These are phyloP conservation scores for Papilio protenor DNA, from an alignment of 2,888 invertebrate genomes.

Conservation along the genomic window DNA sequence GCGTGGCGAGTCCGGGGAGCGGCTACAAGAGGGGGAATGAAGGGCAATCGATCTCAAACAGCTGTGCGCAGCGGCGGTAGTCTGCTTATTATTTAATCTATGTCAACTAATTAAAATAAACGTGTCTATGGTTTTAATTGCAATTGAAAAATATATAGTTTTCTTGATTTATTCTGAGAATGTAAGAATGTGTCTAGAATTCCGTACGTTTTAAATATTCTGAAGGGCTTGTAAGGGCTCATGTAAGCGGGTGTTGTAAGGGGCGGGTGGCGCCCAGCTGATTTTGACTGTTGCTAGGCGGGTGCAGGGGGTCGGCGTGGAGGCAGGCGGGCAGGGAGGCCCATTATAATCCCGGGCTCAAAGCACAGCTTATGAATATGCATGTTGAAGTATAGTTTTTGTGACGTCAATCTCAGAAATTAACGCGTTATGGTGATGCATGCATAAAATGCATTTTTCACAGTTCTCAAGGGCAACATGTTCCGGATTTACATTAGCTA, in stretches of 20 bases:
- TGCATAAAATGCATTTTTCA: slow-evolving; percentile 47
- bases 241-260: slow-evolving; percentile 5
- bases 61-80: slow-evolving; percentile 47
- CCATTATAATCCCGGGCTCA: slow-evolving; percentile 48
- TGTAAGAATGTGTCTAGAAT: background rate
- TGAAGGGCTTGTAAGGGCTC: slow-evolving; percentile 41
- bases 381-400: slow-evolving; percentile 49
- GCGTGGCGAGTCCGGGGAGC: slow-evolving; percentile 4
- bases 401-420: slow-evolving; percentile 47
- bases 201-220: slow-evolving; percentile 26
- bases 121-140: slow-evolving; percentile 11
- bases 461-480: slow-evolving; percentile 19
- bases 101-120: background rate
- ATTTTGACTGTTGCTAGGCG: slow-evolving; percentile 56
- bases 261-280: slow-evolving; percentile 48
- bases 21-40: slow-evolving; percentile 34
- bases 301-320: slow-evolving; percentile 28
- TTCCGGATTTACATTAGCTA: background rate
- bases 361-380: slow-evolving; percentile 55
- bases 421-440: slow-evolving; percentile 44
- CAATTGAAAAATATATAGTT: background rate
- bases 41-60: slow-evolving; percentile 50
- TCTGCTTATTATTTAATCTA: slow-evolving; percentile 28
- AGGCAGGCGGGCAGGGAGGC: slow-evolving; percentile 34
- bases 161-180: background rate